Evolutionary conservation across 2,113 vertebrate species (phyloP).

Genomic region (Monopterus albus): DNA sequence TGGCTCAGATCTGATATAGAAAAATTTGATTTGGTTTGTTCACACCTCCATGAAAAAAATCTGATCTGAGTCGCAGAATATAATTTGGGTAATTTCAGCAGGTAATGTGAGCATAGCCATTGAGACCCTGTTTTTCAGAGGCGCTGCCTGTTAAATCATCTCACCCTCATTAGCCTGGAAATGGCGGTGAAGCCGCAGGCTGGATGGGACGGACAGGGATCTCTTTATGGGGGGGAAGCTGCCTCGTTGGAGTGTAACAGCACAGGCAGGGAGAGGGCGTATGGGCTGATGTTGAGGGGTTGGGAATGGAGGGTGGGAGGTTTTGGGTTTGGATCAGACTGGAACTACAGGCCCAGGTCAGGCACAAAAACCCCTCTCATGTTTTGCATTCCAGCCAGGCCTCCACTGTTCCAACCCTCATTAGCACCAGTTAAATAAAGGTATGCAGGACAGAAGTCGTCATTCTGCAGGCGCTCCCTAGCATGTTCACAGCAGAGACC

Average conservation of each 20-base stretch:
- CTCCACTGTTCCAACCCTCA: slow-evolving; percentile 73
- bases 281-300: too few relatives aligned
- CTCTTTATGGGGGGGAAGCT: slow-evolving; percentile 65
- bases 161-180: slow-evolving; percentile 59
- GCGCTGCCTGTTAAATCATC: slow-evolving; percentile 21
- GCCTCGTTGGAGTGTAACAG: slow-evolving; percentile 57
- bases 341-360: slow-evolving; percentile 51
- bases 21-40: too few relatives aligned
- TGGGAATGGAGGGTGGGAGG: neutral
- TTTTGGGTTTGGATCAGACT: slow-evolving; percentile 1
- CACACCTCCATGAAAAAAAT: too few relatives aligned
- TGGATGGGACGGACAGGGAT: slow-evolving; percentile 25
- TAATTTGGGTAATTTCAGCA: too few relatives aligned
- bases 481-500: slow-evolving; percentile 23
- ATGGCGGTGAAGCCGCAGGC: slow-evolving; percentile 38
- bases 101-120: too few relatives aligned
- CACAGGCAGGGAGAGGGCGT: slow-evolving; percentile 31
- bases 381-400: slow-evolving; percentile 55
- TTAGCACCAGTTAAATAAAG: slow-evolving; percentile 63
- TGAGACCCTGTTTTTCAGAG: slow-evolving; percentile 3
- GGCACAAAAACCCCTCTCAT: slow-evolving; percentile 47
- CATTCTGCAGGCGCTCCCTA: slow-evolving; percentile 24
- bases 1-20: too few relatives aligned
- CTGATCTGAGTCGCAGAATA: too few relatives aligned
- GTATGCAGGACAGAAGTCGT: slow-evolving; percentile 19